These are phyloP conservation scores for Sparus aurata DNA, from an alignment of 2,797 vertebrate genomes.

Conservation along the genomic window DNA sequence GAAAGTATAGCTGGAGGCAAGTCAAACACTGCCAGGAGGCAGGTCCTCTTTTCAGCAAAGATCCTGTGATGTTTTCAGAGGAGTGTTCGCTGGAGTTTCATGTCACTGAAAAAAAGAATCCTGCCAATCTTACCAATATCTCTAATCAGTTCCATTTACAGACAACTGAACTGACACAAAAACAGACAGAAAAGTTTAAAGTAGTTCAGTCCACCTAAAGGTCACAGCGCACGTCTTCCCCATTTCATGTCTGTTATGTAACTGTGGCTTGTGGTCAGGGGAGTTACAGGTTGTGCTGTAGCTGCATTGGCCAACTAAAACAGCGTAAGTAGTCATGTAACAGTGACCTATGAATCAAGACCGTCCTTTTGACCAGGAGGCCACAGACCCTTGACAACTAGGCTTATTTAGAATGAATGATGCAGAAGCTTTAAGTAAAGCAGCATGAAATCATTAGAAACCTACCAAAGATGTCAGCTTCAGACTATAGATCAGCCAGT, in stretches of 20 bases:
- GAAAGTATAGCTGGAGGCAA: constrained; percentile 51
- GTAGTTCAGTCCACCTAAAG: constrained; percentile 27
- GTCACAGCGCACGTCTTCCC: constrained; percentile 27
- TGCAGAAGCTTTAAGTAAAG: not conserved
- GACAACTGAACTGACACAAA: constrained; percentile 17
- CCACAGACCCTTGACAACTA: constrained; percentile 28
- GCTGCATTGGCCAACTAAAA: constrained; percentile 50
- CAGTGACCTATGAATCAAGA: constrained; percentile 44
- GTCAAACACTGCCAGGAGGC: constrained; percentile 11
- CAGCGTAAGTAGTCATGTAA: constrained; percentile 47
- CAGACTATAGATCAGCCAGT: not conserved
- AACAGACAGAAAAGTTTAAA: constrained; percentile 35
- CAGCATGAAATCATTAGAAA: not conserved
- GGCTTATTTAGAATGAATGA: constrained; percentile 2
- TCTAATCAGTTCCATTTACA: not conserved
- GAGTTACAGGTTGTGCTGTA: constrained; percentile 49
- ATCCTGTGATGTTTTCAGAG: constrained; percentile 8
- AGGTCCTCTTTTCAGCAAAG: constrained; percentile 34
- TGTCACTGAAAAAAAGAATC: constrained; percentile 2
- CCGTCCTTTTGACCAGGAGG: constrained; percentile 22
- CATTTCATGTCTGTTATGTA: constrained; percentile 54
- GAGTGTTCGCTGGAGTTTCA: constrained; percentile 12
- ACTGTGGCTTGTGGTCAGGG: constrained; percentile 53
- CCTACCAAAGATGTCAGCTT: not conserved
- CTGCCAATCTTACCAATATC: not conserved